phyloP scores from a whole-genome alignment of 2,113 vertebrate genomes.

The Rhodinocichla rosea region DNA sequence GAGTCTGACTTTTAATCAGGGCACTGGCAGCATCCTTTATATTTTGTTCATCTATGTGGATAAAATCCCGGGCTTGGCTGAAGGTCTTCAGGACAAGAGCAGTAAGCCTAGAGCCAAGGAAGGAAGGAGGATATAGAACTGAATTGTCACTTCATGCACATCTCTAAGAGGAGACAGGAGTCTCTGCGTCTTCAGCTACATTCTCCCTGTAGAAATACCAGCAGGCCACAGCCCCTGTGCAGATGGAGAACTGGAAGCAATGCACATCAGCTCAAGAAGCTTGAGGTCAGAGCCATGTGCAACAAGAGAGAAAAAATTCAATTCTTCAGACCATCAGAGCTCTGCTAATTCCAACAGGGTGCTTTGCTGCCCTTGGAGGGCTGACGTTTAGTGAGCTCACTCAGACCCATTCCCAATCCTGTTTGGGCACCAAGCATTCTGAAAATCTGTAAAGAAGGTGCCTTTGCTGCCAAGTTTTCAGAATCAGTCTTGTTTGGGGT shows the following conservation, averaged over 20 bases:
- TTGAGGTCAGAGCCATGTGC: not conserved
- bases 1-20: slow-evolving; percentile 38
- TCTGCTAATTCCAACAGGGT: not conserved
- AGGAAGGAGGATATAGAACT: not conserved
- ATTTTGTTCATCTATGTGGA: slow-evolving; percentile 65
- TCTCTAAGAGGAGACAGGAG: not conserved
- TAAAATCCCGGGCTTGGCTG: slow-evolving; percentile 59
- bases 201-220: not conserved
- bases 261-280: not conserved
- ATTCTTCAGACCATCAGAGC: not conserved
- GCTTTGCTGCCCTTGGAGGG: not conserved
- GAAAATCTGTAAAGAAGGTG: not conserved
- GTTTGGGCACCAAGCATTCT: not conserved
- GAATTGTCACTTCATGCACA: not conserved
- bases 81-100: slow-evolving; percentile 75
- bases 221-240: not conserved
- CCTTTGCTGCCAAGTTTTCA: not conserved
- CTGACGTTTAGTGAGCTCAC: not conserved
- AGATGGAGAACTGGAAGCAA: not conserved
- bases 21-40: slow-evolving; percentile 56
- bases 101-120: slow-evolving; percentile 61
- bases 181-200: not conserved
- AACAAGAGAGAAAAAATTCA: not conserved
- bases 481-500: not conserved
- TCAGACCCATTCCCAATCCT: not conserved